phyloP scores from a whole-genome alignment of 2,797 vertebrate species.

The Alcedo quadribrachys region DNA sequence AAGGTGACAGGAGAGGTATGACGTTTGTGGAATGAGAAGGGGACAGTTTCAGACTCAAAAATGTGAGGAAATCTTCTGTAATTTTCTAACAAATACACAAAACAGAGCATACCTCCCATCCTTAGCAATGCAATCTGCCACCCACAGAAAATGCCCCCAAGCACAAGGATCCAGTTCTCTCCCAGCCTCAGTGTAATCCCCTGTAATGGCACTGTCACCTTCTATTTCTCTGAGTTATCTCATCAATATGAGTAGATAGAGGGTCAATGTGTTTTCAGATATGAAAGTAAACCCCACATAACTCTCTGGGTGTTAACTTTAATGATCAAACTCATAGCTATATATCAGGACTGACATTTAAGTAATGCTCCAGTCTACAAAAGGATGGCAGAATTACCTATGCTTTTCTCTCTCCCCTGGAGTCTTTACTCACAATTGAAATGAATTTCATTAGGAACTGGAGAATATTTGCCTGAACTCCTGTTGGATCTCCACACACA shows the following conservation, averaged over 20 bases:
- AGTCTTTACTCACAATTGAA: slow-evolving; percentile 28
- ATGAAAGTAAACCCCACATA: slow-evolving; percentile 57
- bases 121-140: background rate
- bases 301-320: slow-evolving; percentile 51
- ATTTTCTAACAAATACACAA: background rate
- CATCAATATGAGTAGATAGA: slow-evolving; percentile 52
- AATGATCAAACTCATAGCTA: slow-evolving; percentile 54
- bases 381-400: slow-evolving; percentile 27
- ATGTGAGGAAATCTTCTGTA: background rate
- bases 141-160: background rate
- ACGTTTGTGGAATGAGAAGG: background rate
- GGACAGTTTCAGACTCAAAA: background rate
- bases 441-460: slow-evolving; percentile 24
- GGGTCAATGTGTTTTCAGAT: slow-evolving; percentile 61
- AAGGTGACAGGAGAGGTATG: background rate
- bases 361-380: slow-evolving; percentile 39
- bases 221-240: slow-evolving; percentile 62
- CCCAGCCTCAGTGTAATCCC: background rate
- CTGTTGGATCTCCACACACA: background rate
- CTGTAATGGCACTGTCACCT: slow-evolving; percentile 41
- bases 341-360: slow-evolving; percentile 63
- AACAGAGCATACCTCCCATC: background rate
- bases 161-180: background rate
- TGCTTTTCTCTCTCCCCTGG: background rate
- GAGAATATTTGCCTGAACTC: background rate